Conservation (phyloP, 2,888 invertebrate genomes). For the Agrochola lota region DNA sequence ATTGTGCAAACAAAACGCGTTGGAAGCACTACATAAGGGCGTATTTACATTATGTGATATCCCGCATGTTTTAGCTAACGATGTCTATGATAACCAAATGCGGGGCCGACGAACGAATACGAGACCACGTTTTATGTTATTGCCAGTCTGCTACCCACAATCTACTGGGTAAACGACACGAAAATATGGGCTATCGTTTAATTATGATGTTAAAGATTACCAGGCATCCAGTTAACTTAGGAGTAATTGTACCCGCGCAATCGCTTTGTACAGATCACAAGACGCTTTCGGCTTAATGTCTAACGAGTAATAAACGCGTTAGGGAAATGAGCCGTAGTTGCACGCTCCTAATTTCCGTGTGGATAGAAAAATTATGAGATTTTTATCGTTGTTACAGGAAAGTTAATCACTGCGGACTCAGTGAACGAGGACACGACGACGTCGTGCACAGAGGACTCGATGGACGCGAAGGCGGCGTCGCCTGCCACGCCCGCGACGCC, state of each 20-base stretch:
- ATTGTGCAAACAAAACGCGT: constrained; percentile 35
- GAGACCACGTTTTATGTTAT: constrained; percentile 51
- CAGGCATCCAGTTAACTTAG: constrained; percentile 8
- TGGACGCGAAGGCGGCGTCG: constrained; percentile 91
- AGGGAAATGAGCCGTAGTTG: constrained; percentile 28
- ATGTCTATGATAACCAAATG: constrained; percentile 58
- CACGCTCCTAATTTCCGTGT: constrained; percentile 21
- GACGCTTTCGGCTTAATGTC: constrained; percentile 1
- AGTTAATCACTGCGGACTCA: constrained; percentile 87
- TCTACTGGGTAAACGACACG: constrained; percentile 38
- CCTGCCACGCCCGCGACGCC: constrained; percentile 83
- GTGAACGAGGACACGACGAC: constrained; percentile 93
- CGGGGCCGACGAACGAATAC: constrained; percentile 52
- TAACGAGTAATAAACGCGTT: constrained; percentile 33
- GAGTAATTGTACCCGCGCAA: constrained; percentile 10
- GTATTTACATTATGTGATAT: constrained; percentile 54
- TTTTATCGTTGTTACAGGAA: constrained; percentile 77
- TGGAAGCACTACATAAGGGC: constrained; percentile 41
- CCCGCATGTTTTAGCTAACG: constrained; percentile 60
- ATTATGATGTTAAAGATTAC: constrained; percentile 42
- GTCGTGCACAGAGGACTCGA: constrained; percentile 94
- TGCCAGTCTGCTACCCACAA: constrained; percentile 47
- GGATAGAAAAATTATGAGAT: constrained; percentile 15
- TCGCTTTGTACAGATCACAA: constrained; percentile 4
- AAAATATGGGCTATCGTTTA: constrained; percentile 44